phyloP scores from a whole-genome alignment of 1,140 invertebrate species.

The Dinoponera quadriceps region DNA sequence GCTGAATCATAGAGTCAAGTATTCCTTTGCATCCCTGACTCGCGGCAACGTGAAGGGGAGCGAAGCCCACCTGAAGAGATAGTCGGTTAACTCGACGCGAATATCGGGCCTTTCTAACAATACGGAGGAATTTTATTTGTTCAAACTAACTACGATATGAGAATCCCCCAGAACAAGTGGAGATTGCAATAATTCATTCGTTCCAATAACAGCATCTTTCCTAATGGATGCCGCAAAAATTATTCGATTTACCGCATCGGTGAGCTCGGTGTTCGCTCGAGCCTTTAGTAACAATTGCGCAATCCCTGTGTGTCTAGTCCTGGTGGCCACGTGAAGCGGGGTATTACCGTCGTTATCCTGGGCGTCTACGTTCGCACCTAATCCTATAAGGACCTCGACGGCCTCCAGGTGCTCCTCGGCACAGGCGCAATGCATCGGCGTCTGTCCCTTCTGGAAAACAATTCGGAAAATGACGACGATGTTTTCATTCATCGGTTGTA shows the following conservation, averaged over 20 bases:
- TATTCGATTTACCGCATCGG: constrained; percentile 84
- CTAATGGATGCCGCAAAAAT: neutral
- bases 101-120: too few relatives aligned
- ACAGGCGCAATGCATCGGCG: constrained; percentile 91
- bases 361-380: constrained; percentile 87
- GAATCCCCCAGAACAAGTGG: too few relatives aligned
- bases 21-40: constrained; percentile 91
- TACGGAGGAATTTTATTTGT: too few relatives aligned
- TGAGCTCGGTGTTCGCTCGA: constrained; percentile 87
- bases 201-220: too few relatives aligned
- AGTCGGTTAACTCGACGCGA: too few relatives aligned
- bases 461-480: too few relatives aligned
- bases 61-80: constrained; percentile 89
- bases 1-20: constrained; percentile 89
- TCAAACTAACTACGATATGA: too few relatives aligned
- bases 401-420: constrained; percentile 90
- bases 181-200: too few relatives aligned
- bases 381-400: constrained; percentile 88
- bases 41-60: constrained; percentile 91
- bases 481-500: too few relatives aligned
- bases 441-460: constrained; percentile 86
- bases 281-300: constrained; percentile 89
- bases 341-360: constrained; percentile 92
- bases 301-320: constrained; percentile 91
- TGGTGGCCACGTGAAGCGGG: constrained; percentile 92